Evolutionary conservation across 2,888 invertebrate species (phyloP).

Genomic region (Eubasilissa splendida): DNA sequence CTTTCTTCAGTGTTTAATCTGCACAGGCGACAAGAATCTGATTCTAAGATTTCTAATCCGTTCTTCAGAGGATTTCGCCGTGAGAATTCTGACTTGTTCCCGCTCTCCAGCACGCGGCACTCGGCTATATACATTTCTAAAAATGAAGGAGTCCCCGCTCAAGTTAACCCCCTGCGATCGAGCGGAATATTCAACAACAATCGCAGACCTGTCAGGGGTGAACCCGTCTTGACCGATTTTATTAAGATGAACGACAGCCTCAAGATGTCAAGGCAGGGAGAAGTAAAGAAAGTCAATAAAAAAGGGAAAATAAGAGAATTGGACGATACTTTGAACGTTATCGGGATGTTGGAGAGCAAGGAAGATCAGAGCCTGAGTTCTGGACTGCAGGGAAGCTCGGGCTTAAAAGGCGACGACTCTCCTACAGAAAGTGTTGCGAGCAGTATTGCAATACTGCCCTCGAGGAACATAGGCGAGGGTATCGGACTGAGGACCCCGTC

Average conservation of each 20-base stretch:
- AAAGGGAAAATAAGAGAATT: constrained; percentile 61
- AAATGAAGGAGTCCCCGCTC: constrained; percentile 66
- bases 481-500: constrained; percentile 49
- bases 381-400: too few relatives aligned
- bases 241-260: constrained; percentile 73
- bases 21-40: constrained; percentile 83
- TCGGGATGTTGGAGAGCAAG: constrained; percentile 67
- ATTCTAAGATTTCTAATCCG: constrained; percentile 79
- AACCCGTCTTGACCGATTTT: constrained; percentile 82
- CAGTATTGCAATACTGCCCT: constrained; percentile 66
- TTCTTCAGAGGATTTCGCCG: constrained; percentile 86
- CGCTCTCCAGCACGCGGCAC: constrained; percentile 81
- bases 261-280: constrained; percentile 68
- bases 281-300: constrained; percentile 64
- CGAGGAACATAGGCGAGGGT: constrained; percentile 33
- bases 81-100: constrained; percentile 89
- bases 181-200: constrained; percentile 82
- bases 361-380: constrained; percentile 59
- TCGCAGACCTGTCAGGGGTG: constrained; percentile 76
- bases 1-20: constrained; percentile 70
- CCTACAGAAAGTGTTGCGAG: constrained; percentile 63
- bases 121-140: constrained; percentile 80
- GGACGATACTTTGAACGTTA: constrained; percentile 67
- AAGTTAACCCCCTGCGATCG: constrained; percentile 73
- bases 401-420: constrained; percentile 68